Base-by-base conservation (phyloP, 2,888 invertebrate genomes). In the Lypha dubia region DNA sequence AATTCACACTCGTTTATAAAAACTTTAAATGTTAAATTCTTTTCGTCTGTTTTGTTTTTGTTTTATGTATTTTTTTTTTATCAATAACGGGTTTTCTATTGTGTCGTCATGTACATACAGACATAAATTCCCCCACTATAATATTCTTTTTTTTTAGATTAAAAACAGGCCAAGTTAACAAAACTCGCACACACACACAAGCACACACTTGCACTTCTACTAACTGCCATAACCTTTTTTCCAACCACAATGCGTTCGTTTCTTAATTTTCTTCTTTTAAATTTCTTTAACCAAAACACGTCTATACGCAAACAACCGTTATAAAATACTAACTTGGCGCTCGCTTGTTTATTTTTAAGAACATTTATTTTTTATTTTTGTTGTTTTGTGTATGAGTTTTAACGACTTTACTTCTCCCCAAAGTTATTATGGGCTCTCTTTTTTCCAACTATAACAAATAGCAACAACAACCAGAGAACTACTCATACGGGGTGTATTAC, bases 301-400 rank as follows among this genome's bases (percentile, higher is more conserved):
- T 90, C 92, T 87, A 87, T 91, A 92, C 91, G 91, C 92, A 91
- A 91, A 92, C 91, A 92, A 92, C 91, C 92, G 91, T 91, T 91
- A 91, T 87, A 88, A 89, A 89, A 88, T 88, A 91, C 92, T 92
- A 88, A 89, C 85, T 76, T 79, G 67, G 65, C 71, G 49, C 65
- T 53, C 75, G 49, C 79, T 82, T 82, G 75, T 82, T 82, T 82
- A 76, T 58, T 70, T 41, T 70, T 58, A n/a, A 76, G 76, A 75
- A 82, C 70, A 49, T 56, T 79, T 28, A 46, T 58, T 5, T 1
- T 35, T 41, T 53, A 17, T 44, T 58, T 58, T 58, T 7, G 4
- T 32, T 28, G n/a, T n/a, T 51, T 24, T 56, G 32, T 15, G 5
- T 35, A 35, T 35, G 24, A 63, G 46, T 79, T 65, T 58, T 44